Evolutionary conservation across 2,113 vertebrate species (phyloP).

Genomic region (Pygoscelis antarcticus): DNA sequence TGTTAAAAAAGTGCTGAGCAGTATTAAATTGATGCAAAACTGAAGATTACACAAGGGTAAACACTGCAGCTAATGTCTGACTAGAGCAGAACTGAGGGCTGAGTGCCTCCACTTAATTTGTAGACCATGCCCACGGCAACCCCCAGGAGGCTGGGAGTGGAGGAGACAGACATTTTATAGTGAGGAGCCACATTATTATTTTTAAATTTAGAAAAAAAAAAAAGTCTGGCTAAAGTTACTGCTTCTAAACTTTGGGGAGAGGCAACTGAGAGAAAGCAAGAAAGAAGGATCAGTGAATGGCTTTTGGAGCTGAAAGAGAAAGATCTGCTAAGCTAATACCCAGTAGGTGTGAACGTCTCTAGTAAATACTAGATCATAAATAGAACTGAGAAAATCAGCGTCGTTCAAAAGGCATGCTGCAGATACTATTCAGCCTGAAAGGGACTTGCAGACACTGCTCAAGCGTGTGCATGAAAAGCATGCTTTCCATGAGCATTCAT

Average conservation of each 20-base stretch:
- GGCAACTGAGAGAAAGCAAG: neutral
- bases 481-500: neutral
- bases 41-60: conserved; percentile 78
- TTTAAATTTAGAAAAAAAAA: conserved; percentile 60
- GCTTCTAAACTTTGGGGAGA: conserved; percentile 4
- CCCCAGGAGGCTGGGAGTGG: conserved; percentile 57
- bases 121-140: conserved; percentile 65
- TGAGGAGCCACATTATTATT: conserved; percentile 62
- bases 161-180: conserved; percentile 64
- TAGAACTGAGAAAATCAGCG: neutral
- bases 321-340: conserved; percentile 32
- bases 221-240: conserved; percentile 1
- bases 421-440: neutral
- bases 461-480: neutral
- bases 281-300: neutral
- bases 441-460: neutral
- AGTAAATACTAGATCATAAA: conserved; percentile 43
- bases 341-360: neutral
- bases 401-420: neutral
- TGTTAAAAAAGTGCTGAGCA: conserved; percentile 68
- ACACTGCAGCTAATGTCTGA: conserved; percentile 75
- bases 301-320: conserved; percentile 34
- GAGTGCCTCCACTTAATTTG: conserved; percentile 68
- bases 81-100: conserved; percentile 65
- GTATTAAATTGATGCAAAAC: conserved; percentile 73